Evolutionary conservation across 2,797 vertebrate species (phyloP).

Genomic region (Glossophaga mutica): DNA sequence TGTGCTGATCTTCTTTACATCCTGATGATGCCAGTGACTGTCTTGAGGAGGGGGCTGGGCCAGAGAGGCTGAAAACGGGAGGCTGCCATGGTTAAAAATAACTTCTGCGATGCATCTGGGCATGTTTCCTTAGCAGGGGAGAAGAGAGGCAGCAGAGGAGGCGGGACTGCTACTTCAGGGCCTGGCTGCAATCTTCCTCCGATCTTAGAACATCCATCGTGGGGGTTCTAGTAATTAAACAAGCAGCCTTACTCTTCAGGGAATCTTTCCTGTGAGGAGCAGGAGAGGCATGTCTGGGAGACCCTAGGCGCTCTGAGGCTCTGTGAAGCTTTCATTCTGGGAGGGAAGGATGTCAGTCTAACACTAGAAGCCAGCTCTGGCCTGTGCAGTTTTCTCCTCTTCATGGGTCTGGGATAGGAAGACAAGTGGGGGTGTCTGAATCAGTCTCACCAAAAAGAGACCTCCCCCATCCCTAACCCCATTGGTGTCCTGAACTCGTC

Average conservation of each 20-base stretch:
- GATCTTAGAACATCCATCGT: conserved; percentile 37
- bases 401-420: background rate
- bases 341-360: conserved; percentile 51
- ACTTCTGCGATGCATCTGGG: conserved; percentile 58
- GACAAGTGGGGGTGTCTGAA: background rate
- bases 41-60: conserved; percentile 65
- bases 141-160: conserved; percentile 73
- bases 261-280: background rate
- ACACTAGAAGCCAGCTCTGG: conserved; percentile 1
- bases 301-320: background rate
- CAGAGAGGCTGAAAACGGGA: conserved; percentile 69
- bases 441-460: background rate
- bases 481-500: background rate
- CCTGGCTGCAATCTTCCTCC: conserved; percentile 73
- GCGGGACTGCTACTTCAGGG: conserved; percentile 72
- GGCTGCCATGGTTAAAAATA: conserved; percentile 80
- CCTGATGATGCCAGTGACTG: conserved; percentile 5
- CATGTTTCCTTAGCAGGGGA: conserved; percentile 63
- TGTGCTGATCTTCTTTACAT: background rate
- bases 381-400: conserved; percentile 26
- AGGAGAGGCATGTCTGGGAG: background rate
- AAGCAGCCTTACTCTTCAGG: background rate
- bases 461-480: background rate
- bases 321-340: conserved; percentile 3
- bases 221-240: background rate